Evolutionary conservation across 2,888 invertebrate genomes (phyloP).

Genomic region (Drosophila testacea): DNA sequence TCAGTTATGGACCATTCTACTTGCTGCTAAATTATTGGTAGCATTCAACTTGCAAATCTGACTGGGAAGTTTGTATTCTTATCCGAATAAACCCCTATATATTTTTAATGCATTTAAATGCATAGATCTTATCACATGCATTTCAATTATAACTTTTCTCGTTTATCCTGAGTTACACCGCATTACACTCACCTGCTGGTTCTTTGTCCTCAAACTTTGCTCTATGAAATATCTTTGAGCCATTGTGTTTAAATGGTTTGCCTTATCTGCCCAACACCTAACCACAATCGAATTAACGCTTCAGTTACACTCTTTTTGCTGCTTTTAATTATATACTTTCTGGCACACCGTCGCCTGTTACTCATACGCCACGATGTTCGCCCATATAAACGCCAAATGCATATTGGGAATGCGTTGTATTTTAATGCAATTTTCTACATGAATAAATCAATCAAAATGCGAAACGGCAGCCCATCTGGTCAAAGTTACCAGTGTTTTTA

Average conservation of each 20-base stretch:
- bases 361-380: constrained; percentile 32
- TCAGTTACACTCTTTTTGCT: constrained; percentile 31
- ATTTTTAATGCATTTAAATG: not conserved
- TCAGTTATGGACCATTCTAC: constrained; percentile 60
- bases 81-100: constrained; percentile 19
- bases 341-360: constrained; percentile 23
- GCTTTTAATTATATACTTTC: constrained; percentile 59
- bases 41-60: not conserved
- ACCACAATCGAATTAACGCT: constrained; percentile 58
- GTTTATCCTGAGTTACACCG: constrained; percentile 5
- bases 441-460: constrained; percentile 74
- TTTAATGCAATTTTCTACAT: constrained; percentile 76
- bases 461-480: constrained; percentile 36
- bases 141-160: constrained; percentile 51
- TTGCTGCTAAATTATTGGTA: constrained; percentile 64
- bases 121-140: constrained; percentile 13
- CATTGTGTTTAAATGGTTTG: constrained; percentile 7
- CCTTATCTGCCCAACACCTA: constrained; percentile 19
- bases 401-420: constrained; percentile 41
- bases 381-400: constrained; percentile 20
- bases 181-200: constrained; percentile 30
- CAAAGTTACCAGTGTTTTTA: constrained; percentile 38
- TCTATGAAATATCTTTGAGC: not conserved
- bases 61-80: not conserved
- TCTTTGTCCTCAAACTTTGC: constrained; percentile 18